Percentiles rank a stretch among this genome's conserved stretches.
Evolutionary conservation across 2,888 invertebrate species (phyloP).

Genomic region (Pristionchus maxplancki): DNA sequence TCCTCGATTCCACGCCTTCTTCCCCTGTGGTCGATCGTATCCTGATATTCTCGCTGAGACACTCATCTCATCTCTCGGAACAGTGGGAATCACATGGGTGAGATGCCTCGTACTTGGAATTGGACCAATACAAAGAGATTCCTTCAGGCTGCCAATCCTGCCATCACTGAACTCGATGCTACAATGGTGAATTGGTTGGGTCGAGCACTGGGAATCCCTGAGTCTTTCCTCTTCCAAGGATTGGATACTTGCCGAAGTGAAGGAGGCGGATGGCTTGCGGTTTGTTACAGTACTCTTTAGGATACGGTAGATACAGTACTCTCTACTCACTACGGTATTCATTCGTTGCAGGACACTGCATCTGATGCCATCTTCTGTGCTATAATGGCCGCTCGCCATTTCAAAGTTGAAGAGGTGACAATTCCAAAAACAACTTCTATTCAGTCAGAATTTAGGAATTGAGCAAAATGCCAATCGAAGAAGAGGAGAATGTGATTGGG

Average conservation of each 20-base stretch:
- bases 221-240: constrained; percentile 50
- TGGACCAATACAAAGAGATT: not conserved
- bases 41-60: constrained; percentile 97
- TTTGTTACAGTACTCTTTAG: not conserved
- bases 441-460: not conserved
- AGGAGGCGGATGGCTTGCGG: constrained; percentile 56
- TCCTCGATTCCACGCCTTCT: constrained; percentile 97
- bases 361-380: constrained; percentile 94
- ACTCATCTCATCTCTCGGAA: constrained; percentile 94
- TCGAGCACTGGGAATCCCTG: constrained; percentile 53
- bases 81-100: constrained; percentile 97
- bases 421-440: no score
- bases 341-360: constrained; percentile 83
- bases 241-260: not conserved
- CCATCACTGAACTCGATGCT: constrained; percentile 55
- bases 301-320: no score
- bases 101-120: not conserved
- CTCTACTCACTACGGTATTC: no score
- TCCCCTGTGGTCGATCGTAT: constrained; percentile 96
- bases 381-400: constrained; percentile 91
- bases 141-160: constrained; percentile 53
- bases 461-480: not conserved
- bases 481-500: not conserved
- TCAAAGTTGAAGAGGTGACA: constrained; percentile 85
- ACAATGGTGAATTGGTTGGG: constrained; percentile 57